Percentiles rank a stretch among this genome's conserved stretches.
These are phyloP conservation scores for Anabas testudineus DNA, from an alignment of 2,797 vertebrate genomes.

Conservation along the genomic window DNA sequence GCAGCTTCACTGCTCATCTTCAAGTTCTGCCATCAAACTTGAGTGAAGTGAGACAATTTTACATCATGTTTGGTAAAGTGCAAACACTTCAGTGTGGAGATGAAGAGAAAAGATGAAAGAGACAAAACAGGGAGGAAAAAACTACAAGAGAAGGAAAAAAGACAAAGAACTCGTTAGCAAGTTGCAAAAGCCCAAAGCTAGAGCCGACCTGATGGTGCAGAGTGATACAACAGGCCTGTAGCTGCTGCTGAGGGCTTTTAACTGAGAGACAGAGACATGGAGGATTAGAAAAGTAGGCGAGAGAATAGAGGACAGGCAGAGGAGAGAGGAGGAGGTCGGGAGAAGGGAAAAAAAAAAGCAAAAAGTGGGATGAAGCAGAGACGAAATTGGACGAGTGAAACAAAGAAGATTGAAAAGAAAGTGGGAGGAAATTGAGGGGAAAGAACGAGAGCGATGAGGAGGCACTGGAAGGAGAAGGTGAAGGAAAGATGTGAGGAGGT, in stretches of 20 bases:
- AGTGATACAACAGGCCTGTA: conserved; percentile 39
- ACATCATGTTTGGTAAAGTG: conserved; percentile 44
- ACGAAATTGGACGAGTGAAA: neutral
- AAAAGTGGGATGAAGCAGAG: conserved; percentile 9
- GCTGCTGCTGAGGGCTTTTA: conserved; percentile 55
- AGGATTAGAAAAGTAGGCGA: conserved; percentile 33
- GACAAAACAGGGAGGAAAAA: neutral
- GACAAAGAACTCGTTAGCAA: conserved; percentile 59
- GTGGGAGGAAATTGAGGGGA: conserved; percentile 18
- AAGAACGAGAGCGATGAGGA: neutral
- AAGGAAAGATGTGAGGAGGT: neutral
- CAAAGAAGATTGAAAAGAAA: neutral
- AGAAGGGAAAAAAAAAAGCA: neutral
- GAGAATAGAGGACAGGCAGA: conserved; percentile 28
- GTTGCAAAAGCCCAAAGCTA: conserved; percentile 42
- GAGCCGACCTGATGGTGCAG: conserved; percentile 31
- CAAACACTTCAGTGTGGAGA: conserved; percentile 48
- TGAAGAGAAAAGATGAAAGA: conserved; percentile 50
- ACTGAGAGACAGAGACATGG: conserved; percentile 7
- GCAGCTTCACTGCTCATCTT: conserved; percentile 17
- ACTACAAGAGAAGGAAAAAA: conserved; percentile 37
- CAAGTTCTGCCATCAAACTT: conserved; percentile 18
- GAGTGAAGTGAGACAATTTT: conserved; percentile 35
- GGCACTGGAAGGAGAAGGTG: neutral
- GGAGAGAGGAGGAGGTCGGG: neutral